Evolutionary conservation across 2,113 vertebrate species (phyloP).

Genomic region (Mormoops blainvillei): DNA sequence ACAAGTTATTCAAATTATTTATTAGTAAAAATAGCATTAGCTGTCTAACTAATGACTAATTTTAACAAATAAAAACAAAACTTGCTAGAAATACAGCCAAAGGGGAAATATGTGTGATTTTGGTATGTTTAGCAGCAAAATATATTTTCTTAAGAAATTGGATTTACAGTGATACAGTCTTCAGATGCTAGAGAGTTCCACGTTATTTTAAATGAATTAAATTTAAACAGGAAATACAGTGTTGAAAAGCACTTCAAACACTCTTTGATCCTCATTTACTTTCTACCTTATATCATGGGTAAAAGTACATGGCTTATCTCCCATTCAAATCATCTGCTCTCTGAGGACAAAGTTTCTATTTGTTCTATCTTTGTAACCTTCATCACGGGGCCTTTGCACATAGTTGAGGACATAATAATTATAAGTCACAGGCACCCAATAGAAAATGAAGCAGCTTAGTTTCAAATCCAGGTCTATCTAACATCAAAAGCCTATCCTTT

Average conservation of each 20-base stretch:
- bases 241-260: background rate
- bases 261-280: background rate
- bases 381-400: background rate
- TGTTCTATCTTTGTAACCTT: background rate
- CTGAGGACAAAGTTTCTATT: background rate
- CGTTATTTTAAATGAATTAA: constrained; percentile 22
- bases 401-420: background rate
- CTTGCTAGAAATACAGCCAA: background rate
- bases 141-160: background rate
- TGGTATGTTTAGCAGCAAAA: background rate
- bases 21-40: background rate
- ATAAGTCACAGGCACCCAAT: background rate
- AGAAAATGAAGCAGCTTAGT: background rate
- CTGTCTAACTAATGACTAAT: background rate
- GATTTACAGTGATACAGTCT: background rate
- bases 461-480: background rate
- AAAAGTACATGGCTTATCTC: background rate
- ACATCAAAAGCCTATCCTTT: background rate
- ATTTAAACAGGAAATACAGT: background rate
- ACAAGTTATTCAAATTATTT: background rate
- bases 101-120: background rate
- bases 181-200: background rate
- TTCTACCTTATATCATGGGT: background rate
- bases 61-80: constrained; percentile 18
- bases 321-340: background rate